These are phyloP conservation scores for Tympanuchus pallidicinctus DNA, from an alignment of 2,113 vertebrate genomes.

Conservation along the genomic window DNA sequence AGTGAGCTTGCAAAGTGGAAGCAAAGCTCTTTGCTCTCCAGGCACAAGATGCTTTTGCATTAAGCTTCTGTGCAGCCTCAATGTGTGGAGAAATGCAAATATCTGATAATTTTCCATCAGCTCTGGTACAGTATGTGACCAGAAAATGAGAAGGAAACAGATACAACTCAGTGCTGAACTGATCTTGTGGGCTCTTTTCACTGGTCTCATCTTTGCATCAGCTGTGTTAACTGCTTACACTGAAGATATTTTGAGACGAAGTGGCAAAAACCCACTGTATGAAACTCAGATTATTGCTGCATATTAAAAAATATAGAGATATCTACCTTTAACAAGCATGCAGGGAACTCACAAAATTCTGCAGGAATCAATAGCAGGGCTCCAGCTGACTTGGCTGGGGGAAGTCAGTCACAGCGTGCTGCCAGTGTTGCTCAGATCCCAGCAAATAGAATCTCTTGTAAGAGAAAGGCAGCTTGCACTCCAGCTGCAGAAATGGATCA, in stretches of 20 bases:
- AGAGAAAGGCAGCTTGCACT: not conserved
- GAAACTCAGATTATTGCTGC: not conserved
- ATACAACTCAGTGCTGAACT: not conserved
- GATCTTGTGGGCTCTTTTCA: not conserved
- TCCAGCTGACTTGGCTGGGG: not conserved
- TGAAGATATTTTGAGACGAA: not conserved
- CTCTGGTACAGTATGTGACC: not conserved
- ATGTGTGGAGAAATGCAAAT: slow-evolving; percentile 44
- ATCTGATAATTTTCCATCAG: not conserved
- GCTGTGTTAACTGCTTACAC: not conserved
- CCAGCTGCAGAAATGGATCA: not conserved
- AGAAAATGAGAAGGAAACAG: slow-evolving; percentile 15
- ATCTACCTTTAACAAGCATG: not conserved
- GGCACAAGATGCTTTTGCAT: not conserved
- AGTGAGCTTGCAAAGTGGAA: not conserved
- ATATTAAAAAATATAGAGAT: not conserved
- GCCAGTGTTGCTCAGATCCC: not conserved
- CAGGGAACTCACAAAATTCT: not conserved
- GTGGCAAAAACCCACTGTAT: not conserved
- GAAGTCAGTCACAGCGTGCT: not conserved
- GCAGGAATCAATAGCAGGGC: not conserved
- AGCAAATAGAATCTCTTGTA: not conserved
- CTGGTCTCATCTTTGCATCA: not conserved
- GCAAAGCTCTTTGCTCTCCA: not conserved
- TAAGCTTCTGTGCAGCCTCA: not conserved